Evolutionary conservation across 2,888 invertebrate genomes (phyloP).

Genomic region (Parnassius mnemosyne): DNA sequence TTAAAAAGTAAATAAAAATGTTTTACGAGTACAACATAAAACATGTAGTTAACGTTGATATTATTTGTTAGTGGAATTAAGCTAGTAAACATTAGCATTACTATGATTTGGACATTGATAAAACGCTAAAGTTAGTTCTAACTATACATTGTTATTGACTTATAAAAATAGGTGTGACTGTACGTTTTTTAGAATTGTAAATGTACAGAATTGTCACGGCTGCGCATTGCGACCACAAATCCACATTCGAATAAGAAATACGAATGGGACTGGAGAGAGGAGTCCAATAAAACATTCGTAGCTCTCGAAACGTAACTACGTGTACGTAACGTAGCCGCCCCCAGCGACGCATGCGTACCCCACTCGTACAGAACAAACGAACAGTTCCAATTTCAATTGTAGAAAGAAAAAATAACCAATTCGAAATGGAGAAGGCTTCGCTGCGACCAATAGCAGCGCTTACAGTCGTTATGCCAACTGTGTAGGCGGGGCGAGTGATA

Average conservation of each 20-base stretch:
- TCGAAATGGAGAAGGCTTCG: conserved; percentile 78
- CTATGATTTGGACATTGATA: too few species aligned
- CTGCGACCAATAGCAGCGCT: conserved; percentile 75
- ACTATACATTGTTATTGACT: too few species aligned
- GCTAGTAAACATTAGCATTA: too few species aligned
- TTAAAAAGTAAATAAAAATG: too few species aligned
- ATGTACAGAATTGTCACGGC: conserved; percentile 42
- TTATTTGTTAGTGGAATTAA: too few species aligned
- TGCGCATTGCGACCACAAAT: conserved; percentile 67
- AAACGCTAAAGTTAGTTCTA: too few species aligned
- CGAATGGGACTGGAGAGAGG: conserved; percentile 71
- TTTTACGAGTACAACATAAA: too few species aligned
- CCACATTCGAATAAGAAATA: conserved; percentile 66
- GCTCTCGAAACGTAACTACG: conserved; percentile 71
- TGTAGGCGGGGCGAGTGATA: conserved; percentile 79
- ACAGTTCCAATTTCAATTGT: conserved; percentile 78
- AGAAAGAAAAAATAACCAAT: conserved; percentile 80
- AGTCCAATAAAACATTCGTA: conserved; percentile 79
- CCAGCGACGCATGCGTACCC: conserved; percentile 65
- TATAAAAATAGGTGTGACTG: too few species aligned
- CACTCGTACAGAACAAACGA: conserved; percentile 70
- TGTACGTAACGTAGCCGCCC: conserved; percentile 74
- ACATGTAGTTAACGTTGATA: too few species aligned
- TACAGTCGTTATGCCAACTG: conserved; percentile 80
- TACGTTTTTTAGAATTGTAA: conserved; percentile 5